These are phyloP conservation scores for Caracal caracal DNA, from an alignment of 2,113 vertebrate species.

Conservation along the genomic window DNA sequence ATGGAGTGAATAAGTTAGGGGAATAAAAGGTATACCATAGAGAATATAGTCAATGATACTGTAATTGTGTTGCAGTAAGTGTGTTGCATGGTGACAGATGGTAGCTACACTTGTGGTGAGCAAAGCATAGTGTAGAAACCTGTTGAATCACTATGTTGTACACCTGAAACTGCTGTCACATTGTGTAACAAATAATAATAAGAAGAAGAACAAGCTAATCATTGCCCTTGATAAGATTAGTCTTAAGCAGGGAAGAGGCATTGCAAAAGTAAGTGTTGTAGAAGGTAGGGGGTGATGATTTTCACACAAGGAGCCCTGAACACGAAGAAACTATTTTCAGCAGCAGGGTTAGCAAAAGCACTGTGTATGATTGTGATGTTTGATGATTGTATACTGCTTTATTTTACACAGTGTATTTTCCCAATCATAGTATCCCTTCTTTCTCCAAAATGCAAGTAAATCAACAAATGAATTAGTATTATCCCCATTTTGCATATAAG, in stretches of 20 bases:
- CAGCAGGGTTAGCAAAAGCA: neutral
- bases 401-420: neutral
- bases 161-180: neutral
- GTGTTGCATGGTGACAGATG: neutral
- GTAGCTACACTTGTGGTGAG: neutral
- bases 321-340: neutral
- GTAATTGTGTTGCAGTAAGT: neutral
- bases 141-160: neutral
- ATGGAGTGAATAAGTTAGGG: neutral
- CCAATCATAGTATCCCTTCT: neutral
- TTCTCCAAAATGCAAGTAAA: constrained; percentile 6
- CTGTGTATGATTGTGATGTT: neutral
- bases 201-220: neutral
- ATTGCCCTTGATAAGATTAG: neutral
- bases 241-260: neutral
- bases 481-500: neutral
- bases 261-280: neutral
- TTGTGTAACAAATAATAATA: neutral
- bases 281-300: neutral
- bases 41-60: neutral
- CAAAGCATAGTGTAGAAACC: neutral
- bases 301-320: neutral
- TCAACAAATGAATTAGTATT: neutral
- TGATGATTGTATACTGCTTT: neutral
- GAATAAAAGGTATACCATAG: neutral